A percentile compares a stretch with the other conserved stretches of the same genome.
Evolutionary conservation across 2,888 invertebrate species (phyloP).

Genomic region (Labia minor): DNA sequence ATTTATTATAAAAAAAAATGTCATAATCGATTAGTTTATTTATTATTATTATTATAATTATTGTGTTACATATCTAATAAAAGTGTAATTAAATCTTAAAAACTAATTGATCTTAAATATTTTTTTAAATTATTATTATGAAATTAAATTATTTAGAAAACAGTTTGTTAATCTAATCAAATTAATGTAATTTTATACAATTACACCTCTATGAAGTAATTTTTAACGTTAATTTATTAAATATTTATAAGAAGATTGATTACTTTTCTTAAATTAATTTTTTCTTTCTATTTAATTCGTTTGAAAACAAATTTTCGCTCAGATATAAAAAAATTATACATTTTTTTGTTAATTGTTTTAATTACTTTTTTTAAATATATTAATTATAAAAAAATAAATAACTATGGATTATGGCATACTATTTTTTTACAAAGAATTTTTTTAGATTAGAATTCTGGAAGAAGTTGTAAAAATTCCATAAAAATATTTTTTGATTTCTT

Average conservation of each 20-base stretch:
- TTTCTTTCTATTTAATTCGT: too few species aligned
- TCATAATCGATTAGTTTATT: not conserved
- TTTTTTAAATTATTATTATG: not conserved
- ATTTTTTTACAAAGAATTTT: not conserved
- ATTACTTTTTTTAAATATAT: too few species aligned
- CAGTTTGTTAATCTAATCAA: not conserved
- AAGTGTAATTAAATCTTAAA: not conserved
- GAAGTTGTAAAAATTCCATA: not conserved
- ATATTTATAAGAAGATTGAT: too few species aligned
- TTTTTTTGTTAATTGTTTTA: too few species aligned
- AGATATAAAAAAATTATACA: too few species aligned
- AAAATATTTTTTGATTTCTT: not conserved
- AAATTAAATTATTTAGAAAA: not conserved
- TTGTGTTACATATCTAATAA: not conserved
- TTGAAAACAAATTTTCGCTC: too few species aligned
- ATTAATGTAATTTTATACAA: not conserved
- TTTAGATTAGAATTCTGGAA: not conserved
- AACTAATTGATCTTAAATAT: not conserved
- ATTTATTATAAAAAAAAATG: not conserved
- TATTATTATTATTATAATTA: not conserved
- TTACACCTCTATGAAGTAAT: not conserved
- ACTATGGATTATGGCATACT: not conserved
- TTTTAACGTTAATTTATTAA: not conserved
- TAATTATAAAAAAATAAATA: too few species aligned
- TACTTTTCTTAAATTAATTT: not conserved